These are phyloP conservation scores for Amyelois transitella DNA, from an alignment of 1,140 invertebrate species.

Conservation along the genomic window DNA sequence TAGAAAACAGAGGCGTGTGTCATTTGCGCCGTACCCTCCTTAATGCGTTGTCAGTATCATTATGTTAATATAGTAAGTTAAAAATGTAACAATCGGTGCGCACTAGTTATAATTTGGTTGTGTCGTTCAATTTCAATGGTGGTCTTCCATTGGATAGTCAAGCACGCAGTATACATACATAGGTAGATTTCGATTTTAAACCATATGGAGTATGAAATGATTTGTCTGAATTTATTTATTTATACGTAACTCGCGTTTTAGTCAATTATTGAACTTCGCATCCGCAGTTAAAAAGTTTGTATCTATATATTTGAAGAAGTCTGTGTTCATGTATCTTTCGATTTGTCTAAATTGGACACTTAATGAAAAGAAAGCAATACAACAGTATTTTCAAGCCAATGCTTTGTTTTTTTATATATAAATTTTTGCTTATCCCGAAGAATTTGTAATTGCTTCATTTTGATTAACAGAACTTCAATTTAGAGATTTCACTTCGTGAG, in stretches of 20 bases:
- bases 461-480: too few relatives aligned
- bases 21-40: not conserved
- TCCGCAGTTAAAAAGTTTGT: not conserved
- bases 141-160: constrained; percentile 54
- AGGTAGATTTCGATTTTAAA: not conserved
- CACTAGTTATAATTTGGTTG: not conserved
- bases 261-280: not conserved
- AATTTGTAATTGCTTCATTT: too few relatives aligned
- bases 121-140: not conserved
- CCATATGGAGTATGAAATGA: not conserved
- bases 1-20: not conserved
- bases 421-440: too few relatives aligned
- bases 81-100: not conserved
- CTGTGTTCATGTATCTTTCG: too few relatives aligned
- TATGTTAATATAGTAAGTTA: not conserved
- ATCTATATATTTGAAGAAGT: not conserved
- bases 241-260: not conserved
- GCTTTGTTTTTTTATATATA: too few relatives aligned
- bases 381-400: too few relatives aligned
- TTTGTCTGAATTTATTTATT: not conserved
- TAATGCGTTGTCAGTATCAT: not conserved
- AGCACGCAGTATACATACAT: constrained; percentile 12
- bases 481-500: too few relatives aligned
- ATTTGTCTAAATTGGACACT: too few relatives aligned
- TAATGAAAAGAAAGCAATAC: too few relatives aligned